Percentiles rank a stretch among this genome's conserved stretches.
These are phyloP conservation scores for Mythimna albipuncta DNA, from an alignment of 2,888 invertebrate species.

Conservation along the genomic window DNA sequence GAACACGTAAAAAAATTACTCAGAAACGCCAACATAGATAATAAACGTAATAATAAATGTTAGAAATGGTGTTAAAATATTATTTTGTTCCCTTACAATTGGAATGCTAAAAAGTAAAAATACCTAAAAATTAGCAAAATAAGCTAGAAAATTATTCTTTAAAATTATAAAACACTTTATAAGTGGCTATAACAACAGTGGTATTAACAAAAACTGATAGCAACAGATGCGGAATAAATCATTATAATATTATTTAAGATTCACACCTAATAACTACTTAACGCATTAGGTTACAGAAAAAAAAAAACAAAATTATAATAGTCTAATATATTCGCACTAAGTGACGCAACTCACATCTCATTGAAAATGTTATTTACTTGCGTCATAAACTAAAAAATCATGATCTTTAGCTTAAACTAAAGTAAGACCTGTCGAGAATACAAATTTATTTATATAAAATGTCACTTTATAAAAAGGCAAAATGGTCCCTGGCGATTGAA, in stretches of 20 bases:
- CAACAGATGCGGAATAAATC: slow-evolving; percentile 41
- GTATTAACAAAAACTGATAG: slow-evolving; percentile 15
- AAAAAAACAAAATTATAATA: slow-evolving; percentile 19
- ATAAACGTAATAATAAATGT: too few species aligned
- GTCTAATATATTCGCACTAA: too few species aligned
- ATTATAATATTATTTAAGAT: slow-evolving; percentile 43
- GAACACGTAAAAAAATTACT: not conserved
- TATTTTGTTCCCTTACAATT: not conserved
- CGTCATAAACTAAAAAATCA: too few species aligned
- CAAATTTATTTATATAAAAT: too few species aligned
- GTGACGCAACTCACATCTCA: slow-evolving; percentile 6
- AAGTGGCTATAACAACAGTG: not conserved
- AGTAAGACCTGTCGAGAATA: too few species aligned
- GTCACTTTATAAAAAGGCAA: too few species aligned
- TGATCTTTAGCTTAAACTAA: too few species aligned
- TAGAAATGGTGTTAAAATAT: not conserved
- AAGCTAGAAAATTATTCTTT: too few species aligned
- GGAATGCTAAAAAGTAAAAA: not conserved
- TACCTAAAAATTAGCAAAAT: not conserved
- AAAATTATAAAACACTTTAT: not conserved
- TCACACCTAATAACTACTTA: slow-evolving; percentile 53
- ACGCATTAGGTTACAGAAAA: slow-evolving; percentile 6
- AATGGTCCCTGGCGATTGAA: too few species aligned
- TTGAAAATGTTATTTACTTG: too few species aligned
- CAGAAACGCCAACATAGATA: not conserved